Conservation (phyloP, 1,140 invertebrate species). For the Wiebesia pumilae region DNA sequence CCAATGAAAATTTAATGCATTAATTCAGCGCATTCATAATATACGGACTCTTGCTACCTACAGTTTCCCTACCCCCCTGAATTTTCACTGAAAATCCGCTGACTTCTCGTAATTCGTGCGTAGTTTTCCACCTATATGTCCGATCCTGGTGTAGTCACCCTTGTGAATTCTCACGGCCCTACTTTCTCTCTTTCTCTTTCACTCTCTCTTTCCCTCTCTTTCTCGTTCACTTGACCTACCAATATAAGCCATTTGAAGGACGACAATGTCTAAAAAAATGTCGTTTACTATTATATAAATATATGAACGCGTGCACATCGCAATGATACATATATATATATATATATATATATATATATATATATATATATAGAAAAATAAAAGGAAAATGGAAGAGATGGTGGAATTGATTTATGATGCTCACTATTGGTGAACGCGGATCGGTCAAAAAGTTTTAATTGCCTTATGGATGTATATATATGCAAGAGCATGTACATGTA, state of each 20-base stretch:
- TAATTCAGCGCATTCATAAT: constrained; percentile 14
- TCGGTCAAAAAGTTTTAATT: constrained; percentile 58
- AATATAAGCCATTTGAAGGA: constrained; percentile 28
- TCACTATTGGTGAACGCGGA: constrained; percentile 26
- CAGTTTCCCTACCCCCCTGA: neutral
- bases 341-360: neutral
- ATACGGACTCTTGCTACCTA: neutral
- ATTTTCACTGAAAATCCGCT: constrained; percentile 30
- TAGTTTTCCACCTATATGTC: neutral
- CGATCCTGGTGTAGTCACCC: neutral
- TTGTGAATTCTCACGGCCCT: neutral
- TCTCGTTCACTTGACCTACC: neutral
- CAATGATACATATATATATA: neutral
- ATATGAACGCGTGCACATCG: constrained; percentile 18
- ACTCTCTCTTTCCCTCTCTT: neutral
- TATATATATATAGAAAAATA: neutral
- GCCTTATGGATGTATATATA: constrained; percentile 19
- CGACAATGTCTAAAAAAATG: constrained; percentile 43
- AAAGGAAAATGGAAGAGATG: constrained; percentile 9
- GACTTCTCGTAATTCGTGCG: neutral
- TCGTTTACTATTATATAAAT: constrained; percentile 38
- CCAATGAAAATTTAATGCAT: constrained; percentile 36
- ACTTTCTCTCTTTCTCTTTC: neutral
- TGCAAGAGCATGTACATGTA: too few relatives aligned
- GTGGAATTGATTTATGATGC: constrained; percentile 57